A percentile compares a stretch with the other conserved stretches of the same genome.
Evolutionary conservation across 2,888 invertebrate genomes (phyloP).

Genomic region (Seira ritae): DNA sequence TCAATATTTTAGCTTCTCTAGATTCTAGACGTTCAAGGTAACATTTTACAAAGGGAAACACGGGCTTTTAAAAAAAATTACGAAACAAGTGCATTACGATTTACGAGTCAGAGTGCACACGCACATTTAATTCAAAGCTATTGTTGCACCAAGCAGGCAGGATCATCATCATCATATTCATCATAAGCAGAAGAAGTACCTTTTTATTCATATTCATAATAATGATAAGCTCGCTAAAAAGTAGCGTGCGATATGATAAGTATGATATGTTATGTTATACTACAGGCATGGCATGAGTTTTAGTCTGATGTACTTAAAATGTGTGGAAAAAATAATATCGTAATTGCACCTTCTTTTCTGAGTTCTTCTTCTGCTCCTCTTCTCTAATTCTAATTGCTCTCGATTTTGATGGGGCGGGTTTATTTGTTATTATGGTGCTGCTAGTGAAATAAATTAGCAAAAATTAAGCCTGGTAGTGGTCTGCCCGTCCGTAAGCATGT

Average conservation of each 20-base stretch:
- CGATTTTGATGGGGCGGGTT: conserved; percentile 32
- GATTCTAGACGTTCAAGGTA: conserved; percentile 52
- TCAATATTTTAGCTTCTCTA: no score
- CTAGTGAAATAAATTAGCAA: background rate
- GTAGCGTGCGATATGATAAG: no score
- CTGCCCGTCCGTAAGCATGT: no score
- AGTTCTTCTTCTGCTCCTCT: background rate
- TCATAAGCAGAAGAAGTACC: background rate
- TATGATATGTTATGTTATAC: no score
- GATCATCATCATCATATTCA: background rate
- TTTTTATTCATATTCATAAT: background rate
- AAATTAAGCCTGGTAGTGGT: conserved; percentile 6
- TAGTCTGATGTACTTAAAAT: background rate
- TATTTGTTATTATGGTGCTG: background rate
- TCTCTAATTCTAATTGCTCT: conserved; percentile 55
- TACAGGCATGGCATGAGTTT: no score
- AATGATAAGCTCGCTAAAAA: background rate
- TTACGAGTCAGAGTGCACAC: no score
- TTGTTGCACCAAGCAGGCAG: background rate
- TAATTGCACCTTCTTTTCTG: no score
- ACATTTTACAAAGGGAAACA: conserved; percentile 20
- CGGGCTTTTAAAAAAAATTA: conserved; percentile 17
- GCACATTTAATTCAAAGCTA: conserved; percentile 2
- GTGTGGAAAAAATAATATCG: background rate
- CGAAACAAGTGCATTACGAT: background rate